These are phyloP conservation scores for Cavia aperea DNA, from an alignment of 2,113 vertebrate genomes.

Conservation along the genomic window DNA sequence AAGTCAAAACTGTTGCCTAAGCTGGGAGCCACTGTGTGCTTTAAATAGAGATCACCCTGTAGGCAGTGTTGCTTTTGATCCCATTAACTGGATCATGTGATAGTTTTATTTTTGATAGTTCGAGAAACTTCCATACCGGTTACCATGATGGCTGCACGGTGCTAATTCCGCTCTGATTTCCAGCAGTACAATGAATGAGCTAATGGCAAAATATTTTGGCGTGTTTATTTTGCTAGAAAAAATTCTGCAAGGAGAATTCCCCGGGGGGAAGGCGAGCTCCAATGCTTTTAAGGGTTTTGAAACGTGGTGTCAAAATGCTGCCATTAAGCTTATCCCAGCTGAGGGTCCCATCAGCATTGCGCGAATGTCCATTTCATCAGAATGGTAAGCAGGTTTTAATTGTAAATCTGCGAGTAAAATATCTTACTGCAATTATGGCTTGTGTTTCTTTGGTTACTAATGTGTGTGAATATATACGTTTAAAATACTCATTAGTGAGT, in stretches of 20 bases:
- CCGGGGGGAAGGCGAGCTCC: neutral
- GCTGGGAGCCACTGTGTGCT: neutral
- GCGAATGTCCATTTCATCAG: neutral
- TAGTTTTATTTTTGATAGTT: neutral
- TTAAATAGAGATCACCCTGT: neutral
- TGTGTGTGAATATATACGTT: neutral
- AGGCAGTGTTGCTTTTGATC: neutral
- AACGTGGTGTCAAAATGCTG: neutral
- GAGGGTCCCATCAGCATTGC: neutral
- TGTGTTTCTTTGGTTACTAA: conserved; percentile 53
- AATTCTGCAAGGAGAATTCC: neutral
- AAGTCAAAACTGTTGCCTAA: neutral
- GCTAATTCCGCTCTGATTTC: conserved; percentile 9
- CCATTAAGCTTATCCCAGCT: neutral
- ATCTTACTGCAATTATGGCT: neutral
- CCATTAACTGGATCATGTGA: neutral
- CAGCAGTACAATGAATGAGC: neutral
- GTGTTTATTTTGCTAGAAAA: neutral
- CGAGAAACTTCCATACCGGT: neutral
- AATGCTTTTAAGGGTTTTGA: conserved; percentile 2
- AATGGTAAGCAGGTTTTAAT: conserved; percentile 31
- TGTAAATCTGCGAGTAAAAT: conserved; percentile 29
- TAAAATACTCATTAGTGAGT: conserved; percentile 44
- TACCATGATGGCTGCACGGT: neutral
- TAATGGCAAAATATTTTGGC: neutral